phyloP scores from a whole-genome alignment of 2,113 vertebrate genomes.

The Promerops cafer region DNA sequence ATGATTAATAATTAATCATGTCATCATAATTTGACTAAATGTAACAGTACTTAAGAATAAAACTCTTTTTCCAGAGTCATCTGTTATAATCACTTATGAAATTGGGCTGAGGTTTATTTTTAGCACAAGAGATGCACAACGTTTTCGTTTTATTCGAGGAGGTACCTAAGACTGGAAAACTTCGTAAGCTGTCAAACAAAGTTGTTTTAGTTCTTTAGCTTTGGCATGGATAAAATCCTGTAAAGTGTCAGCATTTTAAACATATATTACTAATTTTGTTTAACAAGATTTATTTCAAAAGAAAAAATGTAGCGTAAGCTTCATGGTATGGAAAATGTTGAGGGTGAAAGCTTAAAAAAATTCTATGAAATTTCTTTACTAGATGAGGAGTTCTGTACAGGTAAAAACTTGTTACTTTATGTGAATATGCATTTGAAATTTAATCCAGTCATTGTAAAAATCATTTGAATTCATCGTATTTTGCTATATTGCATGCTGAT shows the following conservation, averaged over 20 bases:
- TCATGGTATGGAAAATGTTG: background rate
- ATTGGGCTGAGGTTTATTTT: slow-evolving; percentile 4
- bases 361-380: background rate
- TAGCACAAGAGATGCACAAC: background rate
- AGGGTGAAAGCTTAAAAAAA: background rate
- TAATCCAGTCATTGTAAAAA: background rate
- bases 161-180: background rate
- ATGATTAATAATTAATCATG: no score
- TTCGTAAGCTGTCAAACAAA: background rate
- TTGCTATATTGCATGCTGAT: background rate
- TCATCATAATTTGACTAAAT: background rate
- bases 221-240: background rate
- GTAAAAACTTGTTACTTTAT: background rate
- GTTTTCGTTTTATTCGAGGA: background rate
- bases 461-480: background rate
- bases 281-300: background rate
- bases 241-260: background rate
- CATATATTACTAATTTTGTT: background rate
- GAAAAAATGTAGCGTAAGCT: background rate
- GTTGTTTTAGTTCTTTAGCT: background rate
- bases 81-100: background rate
- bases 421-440: background rate
- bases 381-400: background rate
- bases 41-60: background rate
- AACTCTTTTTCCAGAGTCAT: background rate